A percentile compares a stretch with the other conserved stretches of the same genome.
Evolutionary conservation across 2,113 vertebrate species (phyloP).

Genomic region (Prochilodus magdalenae): DNA sequence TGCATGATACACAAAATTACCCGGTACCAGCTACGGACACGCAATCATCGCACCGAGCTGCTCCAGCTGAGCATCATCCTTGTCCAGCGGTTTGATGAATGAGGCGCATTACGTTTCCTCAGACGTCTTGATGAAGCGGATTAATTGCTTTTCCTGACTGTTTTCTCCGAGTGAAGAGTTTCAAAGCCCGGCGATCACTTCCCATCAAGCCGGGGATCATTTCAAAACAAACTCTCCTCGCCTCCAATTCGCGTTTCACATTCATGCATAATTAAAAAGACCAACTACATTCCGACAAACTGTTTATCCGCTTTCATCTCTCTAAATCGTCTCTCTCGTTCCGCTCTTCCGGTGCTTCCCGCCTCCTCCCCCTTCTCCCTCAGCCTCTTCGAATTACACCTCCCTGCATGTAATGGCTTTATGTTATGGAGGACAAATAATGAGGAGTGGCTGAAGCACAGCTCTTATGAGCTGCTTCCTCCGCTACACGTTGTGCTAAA

Average conservation of each 20-base stretch:
- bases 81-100: slow-evolving; percentile 39
- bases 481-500: slow-evolving; percentile 43
- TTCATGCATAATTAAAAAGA: slow-evolving; percentile 44
- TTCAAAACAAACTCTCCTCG: slow-evolving; percentile 24
- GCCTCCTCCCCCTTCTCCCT: not conserved
- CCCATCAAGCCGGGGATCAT: slow-evolving; percentile 22
- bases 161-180: slow-evolving; percentile 2
- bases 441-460: not conserved
- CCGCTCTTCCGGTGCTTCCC: not conserved
- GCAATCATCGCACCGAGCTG: not conserved
- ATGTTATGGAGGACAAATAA: not conserved
- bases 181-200: slow-evolving; percentile 8
- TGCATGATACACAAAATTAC: too few species aligned
- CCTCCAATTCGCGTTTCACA: slow-evolving; percentile 18
- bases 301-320: slow-evolving; percentile 37
- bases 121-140: slow-evolving; percentile 36
- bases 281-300: slow-evolving; percentile 22
- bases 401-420: not conserved
- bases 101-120: slow-evolving; percentile 22
- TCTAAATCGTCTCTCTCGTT: not conserved
- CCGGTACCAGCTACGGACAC: not conserved
- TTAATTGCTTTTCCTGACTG: slow-evolving; percentile 24
- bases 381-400: not conserved
- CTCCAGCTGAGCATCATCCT: not conserved
- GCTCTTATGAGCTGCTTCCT: slow-evolving; percentile 29